Percentiles rank a stretch among this genome's conserved stretches.
Evolutionary conservation across 2,113 vertebrate species (phyloP).

Genomic region (Brienomyrus brachyistius): DNA sequence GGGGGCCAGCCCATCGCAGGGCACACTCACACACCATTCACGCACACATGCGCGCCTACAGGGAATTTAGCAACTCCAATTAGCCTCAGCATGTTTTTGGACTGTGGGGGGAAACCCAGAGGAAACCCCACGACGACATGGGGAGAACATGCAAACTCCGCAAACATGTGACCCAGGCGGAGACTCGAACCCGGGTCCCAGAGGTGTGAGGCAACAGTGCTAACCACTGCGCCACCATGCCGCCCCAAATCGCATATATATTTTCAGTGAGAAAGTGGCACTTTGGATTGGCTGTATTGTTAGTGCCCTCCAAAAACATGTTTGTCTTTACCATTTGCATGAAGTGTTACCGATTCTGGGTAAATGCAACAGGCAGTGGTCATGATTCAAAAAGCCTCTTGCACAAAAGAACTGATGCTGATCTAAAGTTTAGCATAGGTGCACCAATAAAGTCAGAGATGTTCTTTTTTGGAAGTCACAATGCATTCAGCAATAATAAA

Average conservation of each 20-base stretch:
- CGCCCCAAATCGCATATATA: background rate
- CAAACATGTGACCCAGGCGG: no score
- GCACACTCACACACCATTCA: no score
- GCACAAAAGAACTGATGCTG: constrained; percentile 36
- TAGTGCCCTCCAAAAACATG: constrained; percentile 26
- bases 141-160: no score
- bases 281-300: constrained; percentile 22
- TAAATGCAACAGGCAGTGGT: constrained; percentile 30
- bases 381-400: constrained; percentile 37
- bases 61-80: no score
- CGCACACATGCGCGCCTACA: no score
- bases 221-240: no score
- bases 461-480: background rate
- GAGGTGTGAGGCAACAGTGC: no score
- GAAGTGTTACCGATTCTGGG: constrained; percentile 23
- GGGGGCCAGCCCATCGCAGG: no score
- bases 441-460: background rate
- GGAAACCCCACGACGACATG: no score
- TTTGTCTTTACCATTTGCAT: constrained; percentile 27
- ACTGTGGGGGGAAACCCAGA: no score
- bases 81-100: no score
- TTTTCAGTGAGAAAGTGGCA: background rate
- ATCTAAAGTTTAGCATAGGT: constrained; percentile 28
- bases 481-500: background rate
- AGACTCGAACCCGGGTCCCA: no score